Conservation (phyloP, 2,797 vertebrate genomes). For the Silurus lanzhouensis region DNA sequence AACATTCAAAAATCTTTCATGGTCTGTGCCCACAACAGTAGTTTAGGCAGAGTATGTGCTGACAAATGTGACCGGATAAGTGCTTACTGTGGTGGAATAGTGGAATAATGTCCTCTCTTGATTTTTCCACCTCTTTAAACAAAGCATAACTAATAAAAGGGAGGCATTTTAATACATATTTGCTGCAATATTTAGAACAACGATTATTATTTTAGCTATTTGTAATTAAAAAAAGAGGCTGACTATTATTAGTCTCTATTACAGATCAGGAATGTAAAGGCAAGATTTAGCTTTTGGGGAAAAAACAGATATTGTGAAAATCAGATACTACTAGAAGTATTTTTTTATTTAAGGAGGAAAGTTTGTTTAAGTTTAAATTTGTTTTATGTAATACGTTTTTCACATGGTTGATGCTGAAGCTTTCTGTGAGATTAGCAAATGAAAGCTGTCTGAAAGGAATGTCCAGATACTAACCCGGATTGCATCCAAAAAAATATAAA, state of each 20-base stretch:
- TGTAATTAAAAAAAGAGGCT: neutral
- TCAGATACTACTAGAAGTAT: no score
- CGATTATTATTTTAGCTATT: constrained; percentile 35
- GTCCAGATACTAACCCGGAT: no score
- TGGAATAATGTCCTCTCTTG: constrained; percentile 34
- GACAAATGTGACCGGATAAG: neutral
- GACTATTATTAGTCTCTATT: constrained; percentile 41
- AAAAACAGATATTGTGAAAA: neutral
- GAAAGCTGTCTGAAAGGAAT: no score
- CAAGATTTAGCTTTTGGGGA: neutral
- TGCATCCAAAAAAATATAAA: no score
- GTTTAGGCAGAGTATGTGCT: neutral
- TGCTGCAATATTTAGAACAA: constrained; percentile 40
- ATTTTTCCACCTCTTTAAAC: constrained; percentile 43
- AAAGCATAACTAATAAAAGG: constrained; percentile 47
- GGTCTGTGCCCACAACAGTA: neutral
- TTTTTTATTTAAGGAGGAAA: no score
- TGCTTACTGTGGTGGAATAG: constrained; percentile 37
- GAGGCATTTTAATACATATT: constrained; percentile 48
- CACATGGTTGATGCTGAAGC: neutral
- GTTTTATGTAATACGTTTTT: neutral
- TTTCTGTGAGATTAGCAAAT: neutral
- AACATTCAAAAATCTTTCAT: neutral
- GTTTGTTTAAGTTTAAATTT: neutral
- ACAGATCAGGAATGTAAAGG: constrained; percentile 23